These are phyloP conservation scores for Diloba caeruleocephala DNA, from an alignment of 2,888 invertebrate species.

Conservation along the genomic window DNA sequence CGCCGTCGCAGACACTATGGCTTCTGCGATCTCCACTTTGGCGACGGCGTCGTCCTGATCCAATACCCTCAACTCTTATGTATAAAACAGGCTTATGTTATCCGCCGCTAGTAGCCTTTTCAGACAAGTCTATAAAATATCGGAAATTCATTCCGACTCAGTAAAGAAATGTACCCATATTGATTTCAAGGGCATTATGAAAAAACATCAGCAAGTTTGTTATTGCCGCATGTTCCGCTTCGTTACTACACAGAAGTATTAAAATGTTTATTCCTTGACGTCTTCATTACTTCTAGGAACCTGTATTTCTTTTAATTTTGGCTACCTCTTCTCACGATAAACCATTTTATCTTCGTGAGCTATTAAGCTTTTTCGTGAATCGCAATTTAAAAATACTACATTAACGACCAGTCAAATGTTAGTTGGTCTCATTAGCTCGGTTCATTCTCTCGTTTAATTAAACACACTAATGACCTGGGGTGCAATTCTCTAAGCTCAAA, in stretches of 20 bases:
- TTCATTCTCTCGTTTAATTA: conserved; percentile 17
- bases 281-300: background rate
- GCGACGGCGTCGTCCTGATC: no score
- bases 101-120: conserved; percentile 26
- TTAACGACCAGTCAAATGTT: conserved; percentile 32
- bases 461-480: conserved; percentile 13
- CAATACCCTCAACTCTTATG: no score
- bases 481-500: no score
- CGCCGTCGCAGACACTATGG: no score
- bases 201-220: no score
- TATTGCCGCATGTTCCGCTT: no score
- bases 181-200: conserved; percentile 19
- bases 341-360: conserved; percentile 19
- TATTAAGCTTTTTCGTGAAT: conserved; percentile 31
- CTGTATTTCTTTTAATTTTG: conserved; percentile 2
- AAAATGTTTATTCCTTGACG: no score
- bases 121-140: conserved; percentile 4
- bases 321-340: conserved; percentile 9
- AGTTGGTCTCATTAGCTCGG: conserved; percentile 21
- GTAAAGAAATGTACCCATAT: conserved; percentile 14
- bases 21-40: no score
- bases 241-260: no score
- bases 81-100: conserved; percentile 15
- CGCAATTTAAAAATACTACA: conserved; percentile 4
- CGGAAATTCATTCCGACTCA: no score